phyloP scores from a whole-genome alignment of 2,797 vertebrate species.

The Enoplosus armatus region DNA sequence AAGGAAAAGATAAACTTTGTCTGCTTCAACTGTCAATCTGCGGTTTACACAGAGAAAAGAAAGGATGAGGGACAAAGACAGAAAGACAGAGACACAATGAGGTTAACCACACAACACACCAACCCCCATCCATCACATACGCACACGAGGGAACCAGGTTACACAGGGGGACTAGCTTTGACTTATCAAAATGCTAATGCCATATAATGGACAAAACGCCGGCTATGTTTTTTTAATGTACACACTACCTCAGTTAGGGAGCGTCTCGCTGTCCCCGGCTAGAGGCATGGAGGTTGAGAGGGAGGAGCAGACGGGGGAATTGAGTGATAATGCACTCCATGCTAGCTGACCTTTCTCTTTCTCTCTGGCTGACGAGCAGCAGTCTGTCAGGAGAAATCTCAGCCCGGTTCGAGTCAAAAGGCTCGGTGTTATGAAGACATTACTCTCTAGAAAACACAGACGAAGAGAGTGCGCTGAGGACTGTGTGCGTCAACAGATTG shows the following conservation, averaged over 20 bases:
- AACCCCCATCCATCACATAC: not conserved
- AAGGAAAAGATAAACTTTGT: constrained; percentile 21
- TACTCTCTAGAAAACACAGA: constrained; percentile 22
- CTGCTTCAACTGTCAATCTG: constrained; percentile 30
- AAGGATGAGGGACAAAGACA: constrained; percentile 16
- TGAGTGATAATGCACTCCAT: constrained; percentile 43
- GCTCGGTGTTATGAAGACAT: constrained; percentile 19
- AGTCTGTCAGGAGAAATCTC: constrained; percentile 52
- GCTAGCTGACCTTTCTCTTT: constrained; percentile 64
- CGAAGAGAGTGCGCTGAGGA: not conserved
- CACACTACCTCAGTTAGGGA: not conserved
- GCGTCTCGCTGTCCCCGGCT: not conserved
- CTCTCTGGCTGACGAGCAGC: constrained; percentile 35
- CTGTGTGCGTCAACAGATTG: constrained; percentile 10
- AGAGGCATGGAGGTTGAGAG: not conserved
- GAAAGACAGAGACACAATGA: constrained; percentile 47
- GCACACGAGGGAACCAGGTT: not conserved
- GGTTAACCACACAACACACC: constrained; percentile 42
- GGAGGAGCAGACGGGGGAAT: constrained; percentile 18
- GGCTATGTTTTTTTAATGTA: not conserved
- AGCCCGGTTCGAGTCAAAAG: not conserved
- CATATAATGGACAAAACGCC: constrained; percentile 12
- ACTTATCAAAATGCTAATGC: constrained; percentile 61
- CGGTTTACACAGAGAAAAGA: constrained; percentile 19
- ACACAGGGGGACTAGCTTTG: not conserved